Conservation (phyloP, 2,797 vertebrate species). For the Phalloptychus januarius region DNA sequence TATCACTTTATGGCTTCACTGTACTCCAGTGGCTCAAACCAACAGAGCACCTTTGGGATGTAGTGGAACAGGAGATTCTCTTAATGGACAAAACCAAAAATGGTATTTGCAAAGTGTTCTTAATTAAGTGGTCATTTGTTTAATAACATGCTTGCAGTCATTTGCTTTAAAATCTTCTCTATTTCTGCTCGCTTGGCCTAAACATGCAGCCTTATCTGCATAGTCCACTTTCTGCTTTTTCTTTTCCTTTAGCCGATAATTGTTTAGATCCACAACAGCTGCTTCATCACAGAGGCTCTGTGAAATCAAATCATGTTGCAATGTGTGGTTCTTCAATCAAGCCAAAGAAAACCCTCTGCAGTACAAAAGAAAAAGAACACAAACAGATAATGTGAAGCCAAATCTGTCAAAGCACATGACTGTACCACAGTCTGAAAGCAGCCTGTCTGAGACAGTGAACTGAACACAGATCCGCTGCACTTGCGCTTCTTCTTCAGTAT, state of each 20-base stretch:
- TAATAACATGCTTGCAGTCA: slow-evolving; percentile 70
- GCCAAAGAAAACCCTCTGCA: slow-evolving; percentile 67
- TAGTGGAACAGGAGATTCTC: neutral
- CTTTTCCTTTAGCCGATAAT: slow-evolving; percentile 78
- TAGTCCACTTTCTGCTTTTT: slow-evolving; percentile 20
- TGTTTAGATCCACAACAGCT: slow-evolving; percentile 77
- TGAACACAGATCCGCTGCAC: slow-evolving; percentile 31
- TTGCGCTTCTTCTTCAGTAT: slow-evolving; percentile 38
- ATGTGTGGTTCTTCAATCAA: slow-evolving; percentile 50
- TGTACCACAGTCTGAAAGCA: slow-evolving; percentile 23
- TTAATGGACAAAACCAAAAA: neutral
- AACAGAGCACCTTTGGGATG: neutral
- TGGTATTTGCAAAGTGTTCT: neutral
- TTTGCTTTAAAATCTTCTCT: slow-evolving; percentile 44
- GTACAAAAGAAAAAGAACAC: slow-evolving; percentile 60
- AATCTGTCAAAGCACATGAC: slow-evolving; percentile 68
- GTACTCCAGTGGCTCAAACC: neutral
- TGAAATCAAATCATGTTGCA: slow-evolving; percentile 79
- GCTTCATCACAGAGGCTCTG: slow-evolving; percentile 55
- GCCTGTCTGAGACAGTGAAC: slow-evolving; percentile 6
- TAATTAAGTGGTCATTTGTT: slow-evolving; percentile 22
- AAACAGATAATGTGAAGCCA: slow-evolving; percentile 58
- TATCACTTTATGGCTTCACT: neutral
- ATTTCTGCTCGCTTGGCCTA: slow-evolving; percentile 21
- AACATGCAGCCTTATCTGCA: slow-evolving; percentile 10